Evolutionary conservation across 2,888 invertebrate genomes (phyloP), one percentile per base, ranked within the genome.

Genomic region (Ormyrus pomaceus): DNA sequence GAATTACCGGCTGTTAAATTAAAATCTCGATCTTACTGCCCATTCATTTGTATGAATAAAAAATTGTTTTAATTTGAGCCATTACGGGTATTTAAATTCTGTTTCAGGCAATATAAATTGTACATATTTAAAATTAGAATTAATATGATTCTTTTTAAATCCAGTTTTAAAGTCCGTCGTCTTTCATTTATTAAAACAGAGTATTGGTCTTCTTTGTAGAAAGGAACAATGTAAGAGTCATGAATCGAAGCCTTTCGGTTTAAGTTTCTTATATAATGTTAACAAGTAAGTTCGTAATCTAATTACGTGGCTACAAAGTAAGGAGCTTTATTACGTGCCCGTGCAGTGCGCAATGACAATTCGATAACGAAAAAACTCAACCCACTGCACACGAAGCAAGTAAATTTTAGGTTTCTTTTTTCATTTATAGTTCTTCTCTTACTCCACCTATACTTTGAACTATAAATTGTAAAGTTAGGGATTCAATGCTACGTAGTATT

Each of bases 271-370:
- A 66, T 1, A 7, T 59, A 73, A 73, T 10, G 64, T 55, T 45
- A 66, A 46, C 56, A 11, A 56, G 73, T 72, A 51, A 62, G 61
- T 73, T 65, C 4, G 50, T 65, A 73, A 73, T 73, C 73, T 65
- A 75, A 65, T 75, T 66, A 75, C 11, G 74, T 10, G 59, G 50
- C 53, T 66, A 46, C 34, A 53, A 13, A 34, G 19, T 75, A 66
- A 66, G 74, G 19, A 51, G 65, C 65, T 75, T 75, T 66, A 6
- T 8, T 51, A 13, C 46, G 34, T 7, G 34, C 10, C 46, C 53
- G 45, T 53, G 19, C 53, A 46, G 10, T 46, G n/a, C 11, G 45
- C 64, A 65, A 65, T 73, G 73, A 73, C 73, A 65, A 73, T 65
- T 51, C 10, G n/a, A 50, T n/a, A 51, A 65, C 13, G 5, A 11